Conservation (phyloP, 2,113 vertebrate genomes). For the Gadus chalcogrammus region DNA sequence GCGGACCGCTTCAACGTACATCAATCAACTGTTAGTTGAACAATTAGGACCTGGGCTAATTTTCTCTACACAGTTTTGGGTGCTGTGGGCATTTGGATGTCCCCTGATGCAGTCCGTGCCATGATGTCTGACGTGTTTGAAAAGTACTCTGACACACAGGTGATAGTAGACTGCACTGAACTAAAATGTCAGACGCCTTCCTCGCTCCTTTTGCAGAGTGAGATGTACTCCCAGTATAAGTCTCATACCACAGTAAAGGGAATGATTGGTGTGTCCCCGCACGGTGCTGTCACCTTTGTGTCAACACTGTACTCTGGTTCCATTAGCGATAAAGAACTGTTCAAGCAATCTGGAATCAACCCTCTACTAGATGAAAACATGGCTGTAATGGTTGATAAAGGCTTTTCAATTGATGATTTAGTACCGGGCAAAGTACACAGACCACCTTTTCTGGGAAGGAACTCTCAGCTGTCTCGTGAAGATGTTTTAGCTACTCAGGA, state of each 20-base stretch:
- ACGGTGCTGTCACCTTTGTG: slow-evolving; percentile 21
- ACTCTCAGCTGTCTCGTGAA: not conserved
- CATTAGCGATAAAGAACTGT: slow-evolving; percentile 19
- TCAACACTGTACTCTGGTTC: slow-evolving; percentile 19
- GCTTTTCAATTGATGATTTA: not conserved
- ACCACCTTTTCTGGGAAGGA: slow-evolving; percentile 12
- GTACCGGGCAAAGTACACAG: slow-evolving; percentile 12
- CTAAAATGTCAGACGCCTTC: slow-evolving; percentile 18
- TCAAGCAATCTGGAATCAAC: slow-evolving; percentile 8
- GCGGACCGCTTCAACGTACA: slow-evolving; percentile 15
- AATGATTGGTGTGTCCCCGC: slow-evolving; percentile 19
- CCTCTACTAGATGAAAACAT: slow-evolving; percentile 1
- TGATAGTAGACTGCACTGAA: slow-evolving; percentile 15
- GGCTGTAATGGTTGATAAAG: slow-evolving; percentile 9
- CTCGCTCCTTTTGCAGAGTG: slow-evolving; percentile 7
- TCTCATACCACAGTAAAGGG: slow-evolving; percentile 19
- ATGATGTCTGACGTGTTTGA: slow-evolving; percentile 1
- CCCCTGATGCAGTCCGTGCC: not conserved
- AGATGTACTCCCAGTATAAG: slow-evolving; percentile 18
- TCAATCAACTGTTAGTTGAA: slow-evolving; percentile 11
- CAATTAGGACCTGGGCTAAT: slow-evolving; percentile 2
- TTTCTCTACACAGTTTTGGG: slow-evolving; percentile 5
- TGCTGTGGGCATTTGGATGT: slow-evolving; percentile 14
- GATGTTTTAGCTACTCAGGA: not conserved
- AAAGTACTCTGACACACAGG: slow-evolving; percentile 9